Conservation (phyloP, 2,113 vertebrate species). For the Plecotus auritus region DNA sequence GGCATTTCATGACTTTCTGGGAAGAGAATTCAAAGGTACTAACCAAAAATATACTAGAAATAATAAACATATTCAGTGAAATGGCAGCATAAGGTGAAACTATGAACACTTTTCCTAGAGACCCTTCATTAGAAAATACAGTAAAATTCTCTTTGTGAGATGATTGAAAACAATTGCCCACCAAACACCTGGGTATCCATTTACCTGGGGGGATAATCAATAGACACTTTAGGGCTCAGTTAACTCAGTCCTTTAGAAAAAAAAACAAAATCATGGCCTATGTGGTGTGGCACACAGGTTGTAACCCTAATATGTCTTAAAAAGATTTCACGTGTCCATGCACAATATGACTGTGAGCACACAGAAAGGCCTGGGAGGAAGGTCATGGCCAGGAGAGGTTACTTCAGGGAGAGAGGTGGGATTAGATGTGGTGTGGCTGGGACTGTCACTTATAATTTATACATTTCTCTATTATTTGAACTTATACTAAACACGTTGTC, state of each 20-base stretch:
- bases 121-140: not conserved
- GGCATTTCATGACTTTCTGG: not conserved
- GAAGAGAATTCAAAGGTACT: not conserved
- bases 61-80: not conserved
- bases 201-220: not conserved
- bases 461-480: not conserved
- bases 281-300: not conserved
- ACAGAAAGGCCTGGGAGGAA: not conserved
- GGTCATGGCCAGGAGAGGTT: too few relatives aligned
- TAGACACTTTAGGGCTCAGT: not conserved
- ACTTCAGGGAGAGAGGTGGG: not conserved
- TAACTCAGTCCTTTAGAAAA: not conserved
- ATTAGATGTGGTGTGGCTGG: not conserved
- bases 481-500: not conserved
- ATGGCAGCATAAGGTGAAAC: not conserved
- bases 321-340: too few relatives aligned
- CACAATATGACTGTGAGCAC: too few relatives aligned
- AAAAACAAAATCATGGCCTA: not conserved
- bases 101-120: not conserved
- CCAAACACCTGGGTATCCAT: not conserved
- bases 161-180: not conserved
- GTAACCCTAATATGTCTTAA: not conserved
- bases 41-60: not conserved
- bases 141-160: not conserved
- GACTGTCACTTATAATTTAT: not conserved